phyloP scores from a whole-genome alignment of 2,113 vertebrate species.

The Xenopus laevis region DNA sequence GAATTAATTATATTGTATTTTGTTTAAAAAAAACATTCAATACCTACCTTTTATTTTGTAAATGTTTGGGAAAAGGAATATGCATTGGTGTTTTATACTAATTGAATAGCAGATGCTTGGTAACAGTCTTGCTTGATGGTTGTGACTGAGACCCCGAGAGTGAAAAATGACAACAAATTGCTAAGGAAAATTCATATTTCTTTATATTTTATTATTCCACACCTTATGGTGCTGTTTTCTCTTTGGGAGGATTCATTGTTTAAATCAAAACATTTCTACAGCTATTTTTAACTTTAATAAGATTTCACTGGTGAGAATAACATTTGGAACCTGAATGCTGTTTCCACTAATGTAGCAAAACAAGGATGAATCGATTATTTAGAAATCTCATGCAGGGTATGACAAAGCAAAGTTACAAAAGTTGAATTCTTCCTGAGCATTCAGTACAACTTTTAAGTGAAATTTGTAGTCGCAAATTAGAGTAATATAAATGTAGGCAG shows the following conservation, averaged over 20 bases:
- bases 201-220: slow-evolving; percentile 61
- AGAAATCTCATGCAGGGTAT: slow-evolving; percentile 51
- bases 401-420: background rate
- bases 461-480: too few relatives aligned
- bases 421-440: too few relatives aligned
- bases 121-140: slow-evolving; percentile 56
- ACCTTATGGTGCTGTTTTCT: slow-evolving; percentile 69
- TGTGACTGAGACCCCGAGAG: slow-evolving; percentile 63
- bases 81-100: slow-evolving; percentile 59
- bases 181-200: slow-evolving; percentile 61
- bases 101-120: slow-evolving; percentile 66
- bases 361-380: slow-evolving; percentile 49
- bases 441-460: too few relatives aligned
- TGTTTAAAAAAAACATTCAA: background rate
- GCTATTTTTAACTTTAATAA: slow-evolving; percentile 60
- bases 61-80: background rate
- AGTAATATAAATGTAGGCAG: too few relatives aligned
- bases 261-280: slow-evolving; percentile 51
- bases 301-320: slow-evolving; percentile 40
- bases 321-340: background rate
- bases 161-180: slow-evolving; percentile 64
- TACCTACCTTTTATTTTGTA: slow-evolving; percentile 59
- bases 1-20: background rate
- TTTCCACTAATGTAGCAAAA: slow-evolving; percentile 21
- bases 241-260: slow-evolving; percentile 52